A percentile compares a stretch with the other conserved stretches of the same genome.
Evolutionary conservation across 2,113 vertebrate species (phyloP).

Genomic region (Chiloscyllium plagiosum): DNA sequence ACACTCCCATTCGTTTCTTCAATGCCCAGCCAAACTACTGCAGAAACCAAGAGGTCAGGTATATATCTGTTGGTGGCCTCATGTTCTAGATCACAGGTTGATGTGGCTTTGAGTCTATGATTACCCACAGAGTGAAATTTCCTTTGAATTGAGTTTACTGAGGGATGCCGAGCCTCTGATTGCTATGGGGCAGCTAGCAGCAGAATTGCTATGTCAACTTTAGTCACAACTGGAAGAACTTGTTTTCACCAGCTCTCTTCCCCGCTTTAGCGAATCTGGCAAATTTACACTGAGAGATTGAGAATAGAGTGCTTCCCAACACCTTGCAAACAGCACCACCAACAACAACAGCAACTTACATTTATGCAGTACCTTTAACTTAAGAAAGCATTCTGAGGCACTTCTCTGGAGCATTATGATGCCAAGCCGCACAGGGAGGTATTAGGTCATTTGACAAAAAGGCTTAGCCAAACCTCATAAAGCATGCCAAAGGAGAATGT

Average conservation of each 20-base stretch:
- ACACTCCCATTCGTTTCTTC: neutral
- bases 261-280: neutral
- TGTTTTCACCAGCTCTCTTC: neutral
- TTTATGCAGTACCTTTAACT: neutral
- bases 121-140: neutral
- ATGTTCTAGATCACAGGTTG: neutral
- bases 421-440: neutral
- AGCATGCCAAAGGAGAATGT: neutral
- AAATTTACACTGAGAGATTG: neutral
- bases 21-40: neutral
- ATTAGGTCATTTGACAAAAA: neutral
- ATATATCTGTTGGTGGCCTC: neutral
- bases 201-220: neutral
- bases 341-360: neutral
- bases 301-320: neutral
- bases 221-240: neutral
- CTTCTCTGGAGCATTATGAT: neutral
- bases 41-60: neutral
- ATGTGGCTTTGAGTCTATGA: neutral
- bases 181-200: neutral
- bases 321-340: neutral
- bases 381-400: neutral
- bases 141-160: neutral
- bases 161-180: neutral
- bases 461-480: neutral